A percentile compares a stretch with the other conserved stretches of the same genome.
phyloP scores from a whole-genome alignment of 2,797 vertebrate species.

The Rhyacichthys aspro region DNA sequence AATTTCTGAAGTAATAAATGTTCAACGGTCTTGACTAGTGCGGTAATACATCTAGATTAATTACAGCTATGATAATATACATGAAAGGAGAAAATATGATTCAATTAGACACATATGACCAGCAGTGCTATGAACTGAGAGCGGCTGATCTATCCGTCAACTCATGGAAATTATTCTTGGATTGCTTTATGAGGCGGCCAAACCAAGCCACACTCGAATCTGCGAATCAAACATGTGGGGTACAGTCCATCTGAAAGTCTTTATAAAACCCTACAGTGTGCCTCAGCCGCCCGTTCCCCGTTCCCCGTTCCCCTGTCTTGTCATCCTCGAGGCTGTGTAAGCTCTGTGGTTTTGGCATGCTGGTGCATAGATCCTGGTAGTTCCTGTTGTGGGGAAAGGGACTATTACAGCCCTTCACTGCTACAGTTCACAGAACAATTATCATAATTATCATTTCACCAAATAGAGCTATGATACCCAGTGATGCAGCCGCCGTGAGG shows the following conservation, averaged over 20 bases:
- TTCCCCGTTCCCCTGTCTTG: constrained; percentile 41
- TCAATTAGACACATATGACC: constrained; percentile 52
- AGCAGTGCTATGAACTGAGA: constrained; percentile 35
- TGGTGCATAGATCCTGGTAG: constrained; percentile 57
- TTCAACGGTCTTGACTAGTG: constrained; percentile 16
- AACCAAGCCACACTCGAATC: constrained; percentile 47
- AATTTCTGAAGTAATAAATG: neutral
- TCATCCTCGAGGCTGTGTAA: constrained; percentile 62
- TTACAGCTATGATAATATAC: constrained; percentile 18
- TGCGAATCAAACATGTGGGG: constrained; percentile 62
- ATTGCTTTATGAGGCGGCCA: constrained; percentile 61
- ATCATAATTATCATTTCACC: constrained; percentile 73
- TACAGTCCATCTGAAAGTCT: constrained; percentile 72
- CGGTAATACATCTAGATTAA: constrained; percentile 2
- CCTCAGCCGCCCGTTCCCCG: constrained; percentile 44
- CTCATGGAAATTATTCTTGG: constrained; percentile 62
- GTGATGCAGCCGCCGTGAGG: constrained; percentile 44
- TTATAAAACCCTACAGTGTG: constrained; percentile 58
- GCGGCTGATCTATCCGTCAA: constrained; percentile 32
- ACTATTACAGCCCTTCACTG: constrained; percentile 55
- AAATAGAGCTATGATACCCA: constrained; percentile 57
- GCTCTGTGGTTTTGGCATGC: constrained; percentile 75
- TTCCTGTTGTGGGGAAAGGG: constrained; percentile 71
- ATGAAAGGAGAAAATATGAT: constrained; percentile 33
- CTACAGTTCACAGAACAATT: constrained; percentile 69